Percentiles rank a stretch among this genome's conserved stretches.
phyloP scores from a whole-genome alignment of 2,797 vertebrate genomes.

The Coregonus suidteri region DNA sequence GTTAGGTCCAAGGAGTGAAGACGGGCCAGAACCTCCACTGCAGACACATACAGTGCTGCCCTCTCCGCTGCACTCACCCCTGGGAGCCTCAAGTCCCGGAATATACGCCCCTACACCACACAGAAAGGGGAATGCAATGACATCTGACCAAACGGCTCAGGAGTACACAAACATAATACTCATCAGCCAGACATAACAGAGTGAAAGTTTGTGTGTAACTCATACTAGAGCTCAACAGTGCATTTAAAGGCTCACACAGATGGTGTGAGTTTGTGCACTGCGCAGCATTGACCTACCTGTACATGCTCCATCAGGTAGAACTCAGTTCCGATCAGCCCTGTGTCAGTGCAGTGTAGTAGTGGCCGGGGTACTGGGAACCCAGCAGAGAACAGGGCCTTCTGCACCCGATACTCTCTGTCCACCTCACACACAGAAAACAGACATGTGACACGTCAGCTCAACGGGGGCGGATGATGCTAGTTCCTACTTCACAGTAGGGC shows the following conservation, averaged over 20 bases:
- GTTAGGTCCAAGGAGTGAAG: slow-evolving; percentile 78
- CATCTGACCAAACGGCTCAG: neutral
- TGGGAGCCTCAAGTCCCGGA: slow-evolving; percentile 81
- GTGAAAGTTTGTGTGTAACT: too few species aligned
- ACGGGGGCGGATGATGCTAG: too few species aligned
- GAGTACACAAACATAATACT: too few species aligned
- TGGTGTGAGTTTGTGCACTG: too few species aligned
- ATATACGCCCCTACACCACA: slow-evolving; percentile 85
- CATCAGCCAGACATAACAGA: too few species aligned
- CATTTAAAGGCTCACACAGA: neutral
- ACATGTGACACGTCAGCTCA: neutral
- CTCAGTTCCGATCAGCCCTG: slow-evolving; percentile 86
- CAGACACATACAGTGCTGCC: slow-evolving; percentile 84
- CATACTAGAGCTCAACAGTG: neutral
- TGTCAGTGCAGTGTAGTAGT: slow-evolving; percentile 82
- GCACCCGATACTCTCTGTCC: slow-evolving; percentile 88
- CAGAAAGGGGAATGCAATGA: neutral
- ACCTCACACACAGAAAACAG: slow-evolving; percentile 70
- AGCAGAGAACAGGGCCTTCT: slow-evolving; percentile 81
- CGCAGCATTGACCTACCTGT: slow-evolving; percentile 67
- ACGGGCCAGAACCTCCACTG: slow-evolving; percentile 81
- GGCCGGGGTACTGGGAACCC: slow-evolving; percentile 91
- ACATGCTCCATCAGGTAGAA: slow-evolving; percentile 95
- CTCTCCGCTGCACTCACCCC: slow-evolving; percentile 81
- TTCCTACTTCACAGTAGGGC: too few species aligned